Conservation (phyloP, 2,888 invertebrate genomes). For the Smittia aterrima region DNA sequence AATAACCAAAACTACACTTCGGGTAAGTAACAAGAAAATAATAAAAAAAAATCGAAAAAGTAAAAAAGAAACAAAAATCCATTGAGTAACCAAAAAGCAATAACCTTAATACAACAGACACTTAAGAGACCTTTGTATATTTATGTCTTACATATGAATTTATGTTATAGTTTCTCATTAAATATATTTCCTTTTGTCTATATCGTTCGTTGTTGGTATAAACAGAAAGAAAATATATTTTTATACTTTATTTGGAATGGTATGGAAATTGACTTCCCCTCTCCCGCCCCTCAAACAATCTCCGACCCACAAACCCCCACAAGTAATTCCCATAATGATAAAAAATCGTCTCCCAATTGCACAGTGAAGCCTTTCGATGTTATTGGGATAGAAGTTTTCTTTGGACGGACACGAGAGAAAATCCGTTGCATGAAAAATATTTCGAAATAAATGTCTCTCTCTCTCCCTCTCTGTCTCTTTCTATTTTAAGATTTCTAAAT, state of each 20-base stretch:
- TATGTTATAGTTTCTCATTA: constrained; percentile 31
- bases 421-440: constrained; percentile 40
- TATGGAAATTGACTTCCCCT: constrained; percentile 18
- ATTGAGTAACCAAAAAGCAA: constrained; percentile 38
- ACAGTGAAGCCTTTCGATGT: not conserved
- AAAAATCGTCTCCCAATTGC: too few relatives aligned
- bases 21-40: constrained; percentile 24
- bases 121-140: constrained; percentile 42
- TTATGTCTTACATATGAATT: constrained; percentile 34
- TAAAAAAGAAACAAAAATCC: constrained; percentile 9
- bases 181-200: constrained; percentile 5
- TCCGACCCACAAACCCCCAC: too few relatives aligned
- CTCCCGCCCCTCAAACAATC: not conserved
- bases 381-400: not conserved
- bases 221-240: constrained; percentile 1
- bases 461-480: not conserved
- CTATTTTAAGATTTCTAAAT: not conserved
- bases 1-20: constrained; percentile 13
- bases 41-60: not conserved
- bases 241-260: constrained; percentile 21
- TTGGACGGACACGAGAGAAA: not conserved
- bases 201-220: constrained; percentile 14
- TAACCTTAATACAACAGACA: constrained; percentile 39
- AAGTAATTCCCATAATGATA: too few relatives aligned
- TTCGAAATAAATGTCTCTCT: not conserved